Evolutionary conservation across 35 echinoderm and acorn worm species (phyloP).

Genomic region (Ptychodera flava): DNA sequence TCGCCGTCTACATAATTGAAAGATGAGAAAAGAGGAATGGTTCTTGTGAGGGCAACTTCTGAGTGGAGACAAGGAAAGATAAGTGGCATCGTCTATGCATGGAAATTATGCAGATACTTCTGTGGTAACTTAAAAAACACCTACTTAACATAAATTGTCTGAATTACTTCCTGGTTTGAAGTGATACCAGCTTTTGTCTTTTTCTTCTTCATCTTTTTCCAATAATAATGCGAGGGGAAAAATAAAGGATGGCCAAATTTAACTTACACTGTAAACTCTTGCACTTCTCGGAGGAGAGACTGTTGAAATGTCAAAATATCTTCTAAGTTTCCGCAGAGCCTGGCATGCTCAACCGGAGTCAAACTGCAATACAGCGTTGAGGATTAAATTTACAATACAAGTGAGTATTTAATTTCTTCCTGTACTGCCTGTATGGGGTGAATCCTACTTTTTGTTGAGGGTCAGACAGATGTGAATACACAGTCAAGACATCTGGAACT

Average conservation of each 20-base stretch:
- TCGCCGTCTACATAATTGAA: background rate
- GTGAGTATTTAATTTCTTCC: too few species aligned
- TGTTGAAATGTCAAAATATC: constrained; percentile 72
- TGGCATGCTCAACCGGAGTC: constrained; percentile 40
- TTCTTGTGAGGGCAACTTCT: background rate
- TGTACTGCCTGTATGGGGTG: too few species aligned
- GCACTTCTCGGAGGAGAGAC: constrained; percentile 35
- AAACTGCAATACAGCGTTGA: constrained; percentile 52
- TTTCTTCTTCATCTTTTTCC: background rate
- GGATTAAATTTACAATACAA: too few species aligned
- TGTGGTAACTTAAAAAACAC: too few species aligned
- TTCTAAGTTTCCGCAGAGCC: constrained; percentile 67
- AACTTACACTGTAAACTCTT: constrained; percentile 62
- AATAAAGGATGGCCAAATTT: too few species aligned
- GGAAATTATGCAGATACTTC: too few species aligned
- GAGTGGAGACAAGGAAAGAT: background rate
- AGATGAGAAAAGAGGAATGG: background rate
- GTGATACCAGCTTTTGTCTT: background rate
- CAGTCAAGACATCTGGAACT: too few species aligned
- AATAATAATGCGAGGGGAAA: too few species aligned
- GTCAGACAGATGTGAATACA: too few species aligned
- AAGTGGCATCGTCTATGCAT: too few species aligned
- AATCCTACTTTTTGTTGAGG: too few species aligned
- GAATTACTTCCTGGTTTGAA: background rate
- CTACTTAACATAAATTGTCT: too few species aligned